Evolutionary conservation across 2,888 invertebrate genomes (phyloP).

Genomic region (Dasypogon diadema): DNA sequence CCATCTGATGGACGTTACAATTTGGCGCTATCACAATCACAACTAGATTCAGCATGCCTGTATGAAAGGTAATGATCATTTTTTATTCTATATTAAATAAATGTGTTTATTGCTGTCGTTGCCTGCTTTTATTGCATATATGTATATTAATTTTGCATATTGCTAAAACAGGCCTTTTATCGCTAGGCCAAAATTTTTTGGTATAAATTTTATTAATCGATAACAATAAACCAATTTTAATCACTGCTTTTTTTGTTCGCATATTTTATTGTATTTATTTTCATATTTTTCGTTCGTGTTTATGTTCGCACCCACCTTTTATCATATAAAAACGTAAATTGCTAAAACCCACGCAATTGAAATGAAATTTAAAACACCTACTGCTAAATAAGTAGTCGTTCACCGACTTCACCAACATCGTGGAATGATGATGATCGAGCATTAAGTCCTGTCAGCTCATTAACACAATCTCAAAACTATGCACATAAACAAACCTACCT

Average conservation of each 20-base stretch:
- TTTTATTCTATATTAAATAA: too few relatives aligned
- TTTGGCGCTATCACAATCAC: conserved; percentile 80
- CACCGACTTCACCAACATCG: conserved; percentile 67
- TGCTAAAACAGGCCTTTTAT: too few relatives aligned
- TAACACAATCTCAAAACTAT: conserved; percentile 52
- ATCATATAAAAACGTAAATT: conserved; percentile 2
- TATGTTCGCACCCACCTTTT: conserved; percentile 12
- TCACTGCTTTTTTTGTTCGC: conserved; percentile 27
- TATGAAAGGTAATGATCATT: conserved; percentile 78
- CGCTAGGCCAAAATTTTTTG: not conserved
- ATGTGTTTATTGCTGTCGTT: conserved; percentile 11
- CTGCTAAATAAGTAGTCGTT: conserved; percentile 63
- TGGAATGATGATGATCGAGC: conserved; percentile 68
- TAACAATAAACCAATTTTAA: not conserved
- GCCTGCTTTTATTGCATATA: not conserved
- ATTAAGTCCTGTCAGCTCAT: conserved; percentile 64
- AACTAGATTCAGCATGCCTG: conserved; percentile 80
- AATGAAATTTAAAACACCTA: conserved; percentile 14
- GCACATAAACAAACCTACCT: conserved; percentile 50
- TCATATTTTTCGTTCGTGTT: conserved; percentile 33
- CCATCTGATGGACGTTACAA: conserved; percentile 83
- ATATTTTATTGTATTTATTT: conserved; percentile 32
- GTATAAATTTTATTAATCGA: too few relatives aligned
- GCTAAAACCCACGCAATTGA: conserved; percentile 4
- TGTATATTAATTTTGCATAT: too few relatives aligned